phyloP scores from a whole-genome alignment of 2,888 invertebrate species.

The Gastracanthus pulcherrimus region DNA sequence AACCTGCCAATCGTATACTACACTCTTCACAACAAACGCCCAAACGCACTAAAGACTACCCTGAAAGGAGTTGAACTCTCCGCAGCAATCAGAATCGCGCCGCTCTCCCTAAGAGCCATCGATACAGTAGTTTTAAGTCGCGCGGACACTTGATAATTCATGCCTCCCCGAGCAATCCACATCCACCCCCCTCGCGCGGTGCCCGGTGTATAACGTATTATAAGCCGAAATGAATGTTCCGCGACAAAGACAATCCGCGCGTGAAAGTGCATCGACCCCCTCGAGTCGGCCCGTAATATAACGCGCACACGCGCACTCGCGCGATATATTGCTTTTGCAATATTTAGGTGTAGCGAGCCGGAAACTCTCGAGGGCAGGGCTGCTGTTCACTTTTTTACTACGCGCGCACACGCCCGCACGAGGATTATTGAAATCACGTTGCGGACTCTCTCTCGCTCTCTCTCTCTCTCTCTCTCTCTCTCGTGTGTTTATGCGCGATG shows the following conservation, averaged over 20 bases:
- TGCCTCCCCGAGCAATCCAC: constrained; percentile 44
- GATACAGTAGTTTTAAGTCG: no score
- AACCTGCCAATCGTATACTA: no score
- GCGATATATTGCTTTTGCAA: constrained; percentile 45
- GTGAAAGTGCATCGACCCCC: constrained; percentile 28
- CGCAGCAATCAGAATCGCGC: no score
- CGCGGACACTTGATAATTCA: constrained; percentile 43
- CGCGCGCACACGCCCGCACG: background rate
- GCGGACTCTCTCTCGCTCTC: no score
- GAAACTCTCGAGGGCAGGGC: constrained; percentile 8
- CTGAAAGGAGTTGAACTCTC: no score
- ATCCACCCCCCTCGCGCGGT: background rate
- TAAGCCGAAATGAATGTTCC: constrained; percentile 45
- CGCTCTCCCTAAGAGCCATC: no score
- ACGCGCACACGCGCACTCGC: background rate
- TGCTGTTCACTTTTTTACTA: constrained; percentile 49
- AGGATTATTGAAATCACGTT: constrained; percentile 34
- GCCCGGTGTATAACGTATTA: background rate
- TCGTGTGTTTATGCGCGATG: no score
- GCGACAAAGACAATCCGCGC: constrained; percentile 38
- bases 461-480: no score
- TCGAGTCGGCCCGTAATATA: no score
- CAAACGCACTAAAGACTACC: no score
- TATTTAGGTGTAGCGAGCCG: constrained; percentile 48
- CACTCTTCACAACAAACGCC: no score